These are phyloP conservation scores for Mohoua ochrocephala DNA, from an alignment of 2,113 vertebrate species.

Conservation along the genomic window DNA sequence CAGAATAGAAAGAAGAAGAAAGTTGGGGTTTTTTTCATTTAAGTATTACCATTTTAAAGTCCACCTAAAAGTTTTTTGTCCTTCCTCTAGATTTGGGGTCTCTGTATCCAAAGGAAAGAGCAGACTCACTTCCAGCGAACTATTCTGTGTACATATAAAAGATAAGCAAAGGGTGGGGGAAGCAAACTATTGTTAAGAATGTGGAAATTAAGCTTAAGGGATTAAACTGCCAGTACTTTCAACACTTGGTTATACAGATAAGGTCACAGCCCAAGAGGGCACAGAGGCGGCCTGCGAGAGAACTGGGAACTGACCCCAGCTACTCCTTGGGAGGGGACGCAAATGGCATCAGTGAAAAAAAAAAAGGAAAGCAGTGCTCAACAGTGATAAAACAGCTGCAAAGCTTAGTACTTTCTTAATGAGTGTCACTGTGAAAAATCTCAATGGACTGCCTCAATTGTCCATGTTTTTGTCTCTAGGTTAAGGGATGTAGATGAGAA, in stretches of 20 bases:
- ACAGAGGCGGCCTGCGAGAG: accelerated
- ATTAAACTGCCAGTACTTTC: background rate
- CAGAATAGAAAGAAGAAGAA: background rate
- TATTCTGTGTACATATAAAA: background rate
- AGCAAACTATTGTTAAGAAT: background rate
- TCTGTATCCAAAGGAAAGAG: background rate
- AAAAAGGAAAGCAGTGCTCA: background rate
- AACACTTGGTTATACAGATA: background rate
- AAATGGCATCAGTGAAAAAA: background rate
- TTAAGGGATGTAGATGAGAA: background rate
- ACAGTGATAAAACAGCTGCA: background rate
- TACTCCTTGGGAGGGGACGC: background rate
- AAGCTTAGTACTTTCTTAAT: background rate
- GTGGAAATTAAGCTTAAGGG: background rate
- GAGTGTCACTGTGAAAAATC: background rate
- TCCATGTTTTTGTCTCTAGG: background rate
- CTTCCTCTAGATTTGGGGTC: background rate
- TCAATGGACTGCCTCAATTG: background rate
- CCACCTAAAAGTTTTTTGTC: background rate
- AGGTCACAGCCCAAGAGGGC: background rate
- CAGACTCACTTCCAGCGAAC: background rate
- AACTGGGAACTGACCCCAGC: background rate
- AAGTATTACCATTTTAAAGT: background rate
- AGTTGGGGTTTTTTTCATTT: background rate
- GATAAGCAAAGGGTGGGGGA: background rate